These are phyloP conservation scores for Brachionus manjavacas DNA, from an alignment of 1,140 invertebrate species.

Conservation along the genomic window DNA sequence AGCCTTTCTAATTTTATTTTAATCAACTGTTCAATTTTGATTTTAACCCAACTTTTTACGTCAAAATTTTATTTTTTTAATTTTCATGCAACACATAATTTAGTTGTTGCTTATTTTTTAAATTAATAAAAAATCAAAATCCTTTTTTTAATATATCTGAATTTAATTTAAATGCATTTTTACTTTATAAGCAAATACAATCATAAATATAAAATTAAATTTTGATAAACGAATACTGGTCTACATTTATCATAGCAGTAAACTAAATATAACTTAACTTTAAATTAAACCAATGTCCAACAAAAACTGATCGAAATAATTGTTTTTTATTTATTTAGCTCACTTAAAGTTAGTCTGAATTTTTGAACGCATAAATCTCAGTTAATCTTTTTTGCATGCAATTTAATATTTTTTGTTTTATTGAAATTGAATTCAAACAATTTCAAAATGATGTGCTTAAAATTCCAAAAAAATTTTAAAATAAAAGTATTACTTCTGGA, in stretches of 20 bases:
- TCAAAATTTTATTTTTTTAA: too few relatives aligned
- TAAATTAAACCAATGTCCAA: not conserved
- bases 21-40: too few relatives aligned
- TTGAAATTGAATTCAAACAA: not conserved
- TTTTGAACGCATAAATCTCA: not conserved
- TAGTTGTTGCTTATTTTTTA: not conserved
- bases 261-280: not conserved
- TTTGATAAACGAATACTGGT: not conserved
- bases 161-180: not conserved
- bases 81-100: too few relatives aligned
- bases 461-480: slow-evolving; percentile 23
- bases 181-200: not conserved
- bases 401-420: not conserved
- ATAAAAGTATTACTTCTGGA: slow-evolving; percentile 22
- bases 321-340: not conserved
- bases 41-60: too few relatives aligned
- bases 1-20: too few relatives aligned
- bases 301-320: not conserved
- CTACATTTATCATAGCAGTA: not conserved
- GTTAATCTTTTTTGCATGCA: not conserved
- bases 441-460: slow-evolving; percentile 33
- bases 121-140: not conserved
- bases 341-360: not conserved
- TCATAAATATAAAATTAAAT: not conserved
- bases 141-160: not conserved